Evolutionary conservation across 2,797 vertebrate genomes (phyloP), one percentile per base, ranked within the genome.

Genomic region (Pseudomugil tenellus): DNA sequence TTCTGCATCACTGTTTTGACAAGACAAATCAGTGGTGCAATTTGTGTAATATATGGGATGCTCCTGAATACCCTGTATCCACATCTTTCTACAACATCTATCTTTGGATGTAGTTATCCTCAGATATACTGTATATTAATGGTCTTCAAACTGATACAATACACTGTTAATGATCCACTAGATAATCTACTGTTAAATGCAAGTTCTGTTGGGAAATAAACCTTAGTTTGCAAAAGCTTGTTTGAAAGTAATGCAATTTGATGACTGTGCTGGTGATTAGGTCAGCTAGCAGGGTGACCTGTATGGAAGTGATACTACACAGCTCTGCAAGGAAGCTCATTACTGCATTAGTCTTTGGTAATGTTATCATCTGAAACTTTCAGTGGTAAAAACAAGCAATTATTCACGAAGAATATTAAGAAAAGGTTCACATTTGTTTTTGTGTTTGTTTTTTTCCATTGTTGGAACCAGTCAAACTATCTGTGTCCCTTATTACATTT

Each of bases 121-220:
- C 37, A 32, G 10, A 17, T 23, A 57, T 37, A 46, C 56, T 32
- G 31, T 28, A 57, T 56, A 56, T 56, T 26, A 19, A 37, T 32
- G 29, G 32, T 21, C 39, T 46, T 57, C 21, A 48, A 48, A 58
- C 16, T 49, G 31, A 67, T 49, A 67, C 21, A 28, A 43, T 16
- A 55, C 12, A 48, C 11, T 28, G 39, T 55, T 23, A 25, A 25
- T 23, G 11, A 23, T 57, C 64, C 23, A 3, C 31, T 26, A 41
- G 54, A 41, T 49, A 43, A 48, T 67, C 17, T 28, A 10, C 14
- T 13, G 14, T 25, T 14, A 13, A 35, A 55, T 66, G 53, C 26
- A 34, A 26, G 19, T 67, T 26, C 52, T 41, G n/a, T 43, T 46
- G 14, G 41, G 32, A 35, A 46, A 16, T 49, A 41, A 26, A 16